Percentiles rank a stretch among this genome's conserved stretches.
Evolutionary conservation across 2,113 vertebrate genomes (phyloP).

Genomic region (Tachysurus fulvidraco): DNA sequence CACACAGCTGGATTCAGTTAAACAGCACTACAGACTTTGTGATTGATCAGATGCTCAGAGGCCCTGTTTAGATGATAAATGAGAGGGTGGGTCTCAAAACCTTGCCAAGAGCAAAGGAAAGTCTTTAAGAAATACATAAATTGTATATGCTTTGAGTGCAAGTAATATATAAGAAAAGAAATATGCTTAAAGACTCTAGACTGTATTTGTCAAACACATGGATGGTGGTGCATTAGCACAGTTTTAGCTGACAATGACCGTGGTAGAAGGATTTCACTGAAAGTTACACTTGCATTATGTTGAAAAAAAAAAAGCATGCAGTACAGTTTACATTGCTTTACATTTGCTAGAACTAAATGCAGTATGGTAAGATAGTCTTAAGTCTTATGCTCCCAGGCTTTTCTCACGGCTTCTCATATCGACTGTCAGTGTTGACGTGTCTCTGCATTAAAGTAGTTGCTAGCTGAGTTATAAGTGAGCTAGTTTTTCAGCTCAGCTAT

Average conservation of each 20-base stretch:
- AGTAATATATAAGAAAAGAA: neutral
- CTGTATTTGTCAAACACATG: neutral
- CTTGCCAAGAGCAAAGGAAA: neutral
- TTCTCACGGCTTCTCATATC: too few relatives aligned
- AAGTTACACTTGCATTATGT: neutral
- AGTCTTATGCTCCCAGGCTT: too few relatives aligned
- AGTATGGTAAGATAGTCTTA: too few relatives aligned
- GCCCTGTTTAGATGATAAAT: slow-evolving; percentile 38
- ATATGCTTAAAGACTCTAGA: neutral
- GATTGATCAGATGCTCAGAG: slow-evolving; percentile 64
- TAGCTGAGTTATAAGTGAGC: too few relatives aligned
- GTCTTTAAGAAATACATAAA: neutral
- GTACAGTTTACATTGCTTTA: neutral
- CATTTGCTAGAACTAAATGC: too few relatives aligned
- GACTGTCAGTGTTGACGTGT: too few relatives aligned
- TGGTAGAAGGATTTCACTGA: neutral
- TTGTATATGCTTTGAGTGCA: neutral
- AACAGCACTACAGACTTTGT: slow-evolving; percentile 58
- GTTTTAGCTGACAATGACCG: neutral
- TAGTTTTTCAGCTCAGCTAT: too few relatives aligned
- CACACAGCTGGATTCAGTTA: slow-evolving; percentile 67
- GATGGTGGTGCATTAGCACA: neutral
- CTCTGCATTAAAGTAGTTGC: too few relatives aligned
- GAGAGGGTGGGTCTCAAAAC: slow-evolving; percentile 30
- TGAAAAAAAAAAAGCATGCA: neutral